These are phyloP conservation scores for Phoenicopterus ruber DNA, from an alignment of 2,113 vertebrate species.

Conservation along the genomic window DNA sequence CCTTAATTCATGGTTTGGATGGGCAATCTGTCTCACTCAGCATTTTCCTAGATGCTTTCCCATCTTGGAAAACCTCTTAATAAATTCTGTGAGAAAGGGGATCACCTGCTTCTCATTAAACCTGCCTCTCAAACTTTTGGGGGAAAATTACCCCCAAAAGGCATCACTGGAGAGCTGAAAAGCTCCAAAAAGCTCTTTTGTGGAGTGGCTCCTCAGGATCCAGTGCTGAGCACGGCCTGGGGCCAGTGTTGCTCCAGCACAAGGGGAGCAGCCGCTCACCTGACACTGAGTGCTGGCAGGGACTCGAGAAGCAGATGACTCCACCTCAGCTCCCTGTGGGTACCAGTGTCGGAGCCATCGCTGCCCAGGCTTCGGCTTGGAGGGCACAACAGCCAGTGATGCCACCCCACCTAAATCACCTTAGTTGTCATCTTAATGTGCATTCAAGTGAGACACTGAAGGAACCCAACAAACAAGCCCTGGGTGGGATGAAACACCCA, in stretches of 20 bases:
- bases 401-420: background rate
- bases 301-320: no score
- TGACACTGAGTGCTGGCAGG: background rate
- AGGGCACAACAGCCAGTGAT: background rate
- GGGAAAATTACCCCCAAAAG: background rate
- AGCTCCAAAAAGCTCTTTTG: background rate
- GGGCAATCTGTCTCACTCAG: background rate
- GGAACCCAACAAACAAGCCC: background rate
- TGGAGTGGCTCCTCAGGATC: background rate
- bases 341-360: fast-evolving
- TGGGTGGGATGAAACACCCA: background rate
- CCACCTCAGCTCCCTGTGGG: background rate
- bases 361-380: background rate
- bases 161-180: background rate
- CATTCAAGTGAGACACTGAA: background rate
- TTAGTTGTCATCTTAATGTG: no score
- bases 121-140: background rate
- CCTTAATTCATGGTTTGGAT: background rate
- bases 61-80: background rate
- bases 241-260: fast-evolving
- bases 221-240: background rate
- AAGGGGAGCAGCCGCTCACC: background rate
- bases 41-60: background rate
- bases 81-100: background rate
- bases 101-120: background rate